Base-by-base conservation (phyloP, 2,113 vertebrate genomes). In the Zingel zingel region DNA sequence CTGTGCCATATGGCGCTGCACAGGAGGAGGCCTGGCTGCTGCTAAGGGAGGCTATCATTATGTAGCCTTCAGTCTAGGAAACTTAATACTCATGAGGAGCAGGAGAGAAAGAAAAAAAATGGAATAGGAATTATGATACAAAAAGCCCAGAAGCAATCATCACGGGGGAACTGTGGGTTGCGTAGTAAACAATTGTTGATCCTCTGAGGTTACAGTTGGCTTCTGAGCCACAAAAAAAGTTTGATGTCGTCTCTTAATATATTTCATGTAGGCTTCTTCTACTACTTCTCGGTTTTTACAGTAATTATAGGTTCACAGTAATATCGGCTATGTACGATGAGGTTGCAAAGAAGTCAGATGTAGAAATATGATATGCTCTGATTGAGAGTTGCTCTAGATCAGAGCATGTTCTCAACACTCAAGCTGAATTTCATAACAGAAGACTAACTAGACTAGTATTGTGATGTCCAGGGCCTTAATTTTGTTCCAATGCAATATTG, bases 1-100 rank as follows among this genome's bases (percentile, higher is more conserved):
- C 45, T 2, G 73, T 72, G 86, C 86, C 89, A 86, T 76, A 79
- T 77, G 80, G 74, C 56, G 72, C 48, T 70, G 47, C 61, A 21
- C 74, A 58, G 77, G 54, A 80, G 65, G 64, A 86, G 47, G 78
- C n/a, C 71, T 66, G 84, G 48, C 71, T 51, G 81, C 79, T 82
- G 78, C 76, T 43, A 63, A 75, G 56, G 58, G 75, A 92, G 79
- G 79, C 88, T 90, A 88, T 93, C 84, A 93, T 94, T 92, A 92
- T 66, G 82, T 25, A 72, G 77, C 51, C 27, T 57, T 63, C 61
- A 72, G 86, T 75, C 80, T 78, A 76, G 83, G 84, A 89, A 89
- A 88, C 65, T 39, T 62, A 74, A 69, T 47, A 84, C 88, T 87
- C 69, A 78, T 21, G 25, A 47, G 67, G 70, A 86, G 53, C 48